These are phyloP conservation scores for Bettongia penicillata DNA, from an alignment of 2,113 vertebrate genomes.

Conservation along the genomic window DNA sequence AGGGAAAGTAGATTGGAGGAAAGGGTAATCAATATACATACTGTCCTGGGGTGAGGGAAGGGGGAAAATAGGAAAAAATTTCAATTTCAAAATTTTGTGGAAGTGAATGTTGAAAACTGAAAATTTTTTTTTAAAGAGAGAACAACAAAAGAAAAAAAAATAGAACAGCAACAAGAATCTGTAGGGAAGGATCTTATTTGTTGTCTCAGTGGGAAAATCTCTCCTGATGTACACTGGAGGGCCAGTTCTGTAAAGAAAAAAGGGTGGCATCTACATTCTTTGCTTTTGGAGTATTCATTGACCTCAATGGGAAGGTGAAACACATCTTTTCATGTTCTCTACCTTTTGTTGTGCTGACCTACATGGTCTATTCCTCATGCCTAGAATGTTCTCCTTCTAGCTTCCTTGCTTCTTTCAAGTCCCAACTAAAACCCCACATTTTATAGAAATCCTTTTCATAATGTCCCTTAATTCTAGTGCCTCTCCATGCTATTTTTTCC, in stretches of 20 bases:
- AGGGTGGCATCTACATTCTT: background rate
- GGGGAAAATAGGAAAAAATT: too few species aligned
- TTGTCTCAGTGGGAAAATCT: background rate
- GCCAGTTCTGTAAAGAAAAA: background rate
- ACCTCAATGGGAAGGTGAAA: background rate
- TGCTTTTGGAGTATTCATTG: background rate
- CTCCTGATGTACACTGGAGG: background rate
- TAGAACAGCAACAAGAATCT: background rate
- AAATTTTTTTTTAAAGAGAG: too few species aligned
- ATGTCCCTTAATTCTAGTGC: background rate
- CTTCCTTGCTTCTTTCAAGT: background rate
- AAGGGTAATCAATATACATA: too few species aligned
- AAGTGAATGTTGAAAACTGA: too few species aligned
- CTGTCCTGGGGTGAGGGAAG: too few species aligned
- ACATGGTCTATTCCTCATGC: background rate
- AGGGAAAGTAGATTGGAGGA: too few species aligned
- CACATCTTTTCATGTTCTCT: background rate
- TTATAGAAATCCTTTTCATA: background rate
- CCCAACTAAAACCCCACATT: background rate
- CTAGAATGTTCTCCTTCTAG: background rate
- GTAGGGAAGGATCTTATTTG: background rate
- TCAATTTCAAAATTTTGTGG: too few species aligned
- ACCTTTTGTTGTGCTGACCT: background rate
- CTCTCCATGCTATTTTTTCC: background rate
- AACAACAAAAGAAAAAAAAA: background rate